Evolutionary conservation across 2,888 invertebrate species (phyloP).

Genomic region (Pegoplata infirma): DNA sequence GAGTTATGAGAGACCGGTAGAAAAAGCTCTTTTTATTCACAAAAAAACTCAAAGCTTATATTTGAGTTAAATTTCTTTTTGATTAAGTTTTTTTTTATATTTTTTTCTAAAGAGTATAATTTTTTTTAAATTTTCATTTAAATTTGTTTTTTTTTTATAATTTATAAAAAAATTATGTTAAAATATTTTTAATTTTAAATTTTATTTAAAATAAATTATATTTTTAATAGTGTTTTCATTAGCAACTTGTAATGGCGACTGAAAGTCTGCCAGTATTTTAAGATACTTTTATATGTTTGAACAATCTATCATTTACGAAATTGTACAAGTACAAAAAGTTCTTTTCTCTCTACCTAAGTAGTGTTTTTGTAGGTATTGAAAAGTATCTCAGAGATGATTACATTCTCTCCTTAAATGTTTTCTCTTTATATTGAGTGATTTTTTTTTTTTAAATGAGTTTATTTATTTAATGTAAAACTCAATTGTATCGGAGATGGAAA

Average conservation of each 20-base stretch:
- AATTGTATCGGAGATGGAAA: no score
- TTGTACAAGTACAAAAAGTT: constrained; percentile 8
- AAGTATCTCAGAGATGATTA: no score
- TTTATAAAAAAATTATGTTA: background rate
- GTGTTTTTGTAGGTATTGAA: background rate
- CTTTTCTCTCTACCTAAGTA: constrained; percentile 7
- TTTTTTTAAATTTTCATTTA: background rate
- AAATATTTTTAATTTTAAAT: background rate
- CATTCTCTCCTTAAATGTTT: background rate
- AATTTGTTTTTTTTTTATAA: background rate
- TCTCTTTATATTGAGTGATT: background rate
- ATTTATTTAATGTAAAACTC: constrained; percentile 3
- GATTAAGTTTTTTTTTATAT: background rate
- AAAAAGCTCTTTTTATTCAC: constrained; percentile 40
- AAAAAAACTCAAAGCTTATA: background rate
- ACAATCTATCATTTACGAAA: constrained; percentile 21
- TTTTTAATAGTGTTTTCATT: constrained; percentile 54
- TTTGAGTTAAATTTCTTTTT: background rate
- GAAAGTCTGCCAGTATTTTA: constrained; percentile 81
- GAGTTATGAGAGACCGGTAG: constrained; percentile 33
- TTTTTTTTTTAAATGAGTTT: background rate
- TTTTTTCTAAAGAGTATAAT: background rate
- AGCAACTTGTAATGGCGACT: constrained; percentile 80
- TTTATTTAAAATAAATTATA: constrained; percentile 1
- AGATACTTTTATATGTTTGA: constrained; percentile 72